phyloP scores from a whole-genome alignment of 2,113 vertebrate species.

The Chinchilla lanigera region DNA sequence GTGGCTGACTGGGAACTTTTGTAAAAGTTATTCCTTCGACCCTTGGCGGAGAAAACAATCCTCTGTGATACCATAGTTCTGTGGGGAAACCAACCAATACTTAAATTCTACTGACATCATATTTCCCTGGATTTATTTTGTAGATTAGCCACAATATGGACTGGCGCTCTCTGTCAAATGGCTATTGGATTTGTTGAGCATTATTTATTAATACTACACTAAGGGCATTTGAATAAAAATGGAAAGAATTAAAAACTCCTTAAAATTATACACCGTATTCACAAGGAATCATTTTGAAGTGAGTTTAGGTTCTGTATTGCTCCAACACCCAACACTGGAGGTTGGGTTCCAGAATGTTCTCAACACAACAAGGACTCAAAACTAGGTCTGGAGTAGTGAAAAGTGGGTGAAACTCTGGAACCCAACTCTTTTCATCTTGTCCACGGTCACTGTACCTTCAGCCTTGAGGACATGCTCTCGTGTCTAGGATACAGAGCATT shows the following conservation, averaged over 20 bases:
- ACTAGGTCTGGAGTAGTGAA: neutral
- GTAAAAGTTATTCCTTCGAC: neutral
- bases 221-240: neutral
- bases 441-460: neutral
- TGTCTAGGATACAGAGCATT: neutral
- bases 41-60: neutral
- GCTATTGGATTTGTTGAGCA: neutral
- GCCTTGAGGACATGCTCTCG: neutral
- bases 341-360: neutral
- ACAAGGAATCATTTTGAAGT: neutral
- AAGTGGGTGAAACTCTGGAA: fast-evolving
- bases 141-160: neutral
- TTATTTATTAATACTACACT: neutral
- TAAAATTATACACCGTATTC: neutral
- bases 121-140: neutral
- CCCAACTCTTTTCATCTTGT: fast-evolving
- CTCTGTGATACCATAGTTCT: neutral
- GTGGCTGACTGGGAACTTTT: neutral
- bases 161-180: no score
- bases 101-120: neutral
- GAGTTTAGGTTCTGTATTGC: neutral
- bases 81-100: neutral
- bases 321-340: fast-evolving
- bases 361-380: neutral
- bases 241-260: neutral